A percentile compares a stretch with the other conserved stretches of the same genome.
Evolutionary conservation across 2,113 vertebrate genomes (phyloP).

Genomic region (Oreotrochilus melanogaster): DNA sequence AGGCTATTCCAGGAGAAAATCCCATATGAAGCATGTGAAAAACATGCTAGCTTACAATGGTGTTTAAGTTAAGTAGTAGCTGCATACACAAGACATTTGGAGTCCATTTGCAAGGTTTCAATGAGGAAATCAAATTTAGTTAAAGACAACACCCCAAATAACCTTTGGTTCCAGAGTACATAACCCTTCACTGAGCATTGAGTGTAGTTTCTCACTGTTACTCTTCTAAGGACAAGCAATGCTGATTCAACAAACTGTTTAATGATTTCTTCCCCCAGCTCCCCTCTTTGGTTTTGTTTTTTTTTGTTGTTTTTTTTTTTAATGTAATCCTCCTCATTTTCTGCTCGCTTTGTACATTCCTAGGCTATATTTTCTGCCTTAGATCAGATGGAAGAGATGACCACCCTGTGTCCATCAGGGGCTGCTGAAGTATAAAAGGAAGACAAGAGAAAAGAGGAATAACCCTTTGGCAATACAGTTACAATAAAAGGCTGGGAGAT

Average conservation of each 20-base stretch:
- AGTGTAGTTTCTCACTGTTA: background rate
- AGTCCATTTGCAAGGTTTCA: background rate
- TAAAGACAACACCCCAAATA: background rate
- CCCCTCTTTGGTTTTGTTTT: no score
- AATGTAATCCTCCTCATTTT: background rate
- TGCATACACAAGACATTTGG: background rate
- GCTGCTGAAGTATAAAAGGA: background rate
- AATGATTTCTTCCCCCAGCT: background rate
- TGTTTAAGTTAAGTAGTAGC: background rate
- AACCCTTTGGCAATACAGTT: background rate
- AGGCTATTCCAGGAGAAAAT: background rate
- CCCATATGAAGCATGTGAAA: background rate
- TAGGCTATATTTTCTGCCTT: background rate
- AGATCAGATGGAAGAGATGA: slow-evolving; percentile 27
- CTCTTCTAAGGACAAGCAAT: slow-evolving; percentile 7
- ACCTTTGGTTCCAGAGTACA: background rate
- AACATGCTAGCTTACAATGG: background rate
- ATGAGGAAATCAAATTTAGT: background rate
- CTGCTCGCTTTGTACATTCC: slow-evolving; percentile 1
- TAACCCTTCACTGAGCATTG: background rate
- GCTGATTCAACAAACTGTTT: background rate
- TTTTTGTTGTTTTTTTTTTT: background rate
- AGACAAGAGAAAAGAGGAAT: background rate
- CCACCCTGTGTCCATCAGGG: background rate
- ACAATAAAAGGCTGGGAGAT: background rate